phyloP scores from a whole-genome alignment of 2,888 invertebrate species.

The Clusia tigrina region DNA sequence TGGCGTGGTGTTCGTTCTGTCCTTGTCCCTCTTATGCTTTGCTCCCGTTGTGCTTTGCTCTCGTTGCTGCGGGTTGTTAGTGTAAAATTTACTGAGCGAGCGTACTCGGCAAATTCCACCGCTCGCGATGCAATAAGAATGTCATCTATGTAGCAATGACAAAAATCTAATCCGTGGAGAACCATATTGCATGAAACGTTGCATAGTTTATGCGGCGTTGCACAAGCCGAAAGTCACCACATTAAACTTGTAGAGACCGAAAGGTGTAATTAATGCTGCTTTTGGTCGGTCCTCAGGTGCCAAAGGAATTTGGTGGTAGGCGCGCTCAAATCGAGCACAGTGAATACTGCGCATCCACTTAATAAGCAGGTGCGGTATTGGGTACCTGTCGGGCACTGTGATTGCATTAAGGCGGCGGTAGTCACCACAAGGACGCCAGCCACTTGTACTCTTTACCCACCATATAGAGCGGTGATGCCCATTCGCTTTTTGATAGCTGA shows the following conservation, averaged over 20 bases:
- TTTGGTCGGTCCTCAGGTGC: conserved; percentile 15
- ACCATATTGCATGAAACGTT: conserved; percentile 2
- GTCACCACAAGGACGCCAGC: conserved; percentile 54
- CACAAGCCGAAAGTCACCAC: conserved; percentile 30
- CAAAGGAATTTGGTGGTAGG: conserved; percentile 24
- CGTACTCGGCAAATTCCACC: too few species aligned
- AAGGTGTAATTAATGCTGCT: conserved; percentile 11
- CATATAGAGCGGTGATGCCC: conserved; percentile 58
- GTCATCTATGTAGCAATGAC: conserved; percentile 18
- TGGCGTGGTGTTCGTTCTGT: too few species aligned
- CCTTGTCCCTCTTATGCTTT: too few species aligned
- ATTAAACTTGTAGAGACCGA: too few species aligned
- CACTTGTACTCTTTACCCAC: conserved; percentile 39
- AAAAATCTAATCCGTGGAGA: conserved; percentile 10
- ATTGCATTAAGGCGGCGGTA: conserved; percentile 45
- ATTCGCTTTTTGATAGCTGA: conserved; percentile 52
- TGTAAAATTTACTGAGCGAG: too few species aligned
- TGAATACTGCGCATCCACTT: too few species aligned
- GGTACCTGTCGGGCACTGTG: conserved; percentile 55
- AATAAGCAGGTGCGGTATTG: conserved; percentile 51
- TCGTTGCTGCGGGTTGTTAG: too few species aligned
- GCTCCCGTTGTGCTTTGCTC: too few species aligned
- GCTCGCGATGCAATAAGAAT: conserved; percentile 18
- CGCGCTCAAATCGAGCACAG: too few species aligned
- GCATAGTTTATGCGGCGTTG: conserved; percentile 52